These are phyloP conservation scores for Ichneumoninae sp. DNA, from an alignment of 2,888 invertebrate species.

Conservation along the genomic window DNA sequence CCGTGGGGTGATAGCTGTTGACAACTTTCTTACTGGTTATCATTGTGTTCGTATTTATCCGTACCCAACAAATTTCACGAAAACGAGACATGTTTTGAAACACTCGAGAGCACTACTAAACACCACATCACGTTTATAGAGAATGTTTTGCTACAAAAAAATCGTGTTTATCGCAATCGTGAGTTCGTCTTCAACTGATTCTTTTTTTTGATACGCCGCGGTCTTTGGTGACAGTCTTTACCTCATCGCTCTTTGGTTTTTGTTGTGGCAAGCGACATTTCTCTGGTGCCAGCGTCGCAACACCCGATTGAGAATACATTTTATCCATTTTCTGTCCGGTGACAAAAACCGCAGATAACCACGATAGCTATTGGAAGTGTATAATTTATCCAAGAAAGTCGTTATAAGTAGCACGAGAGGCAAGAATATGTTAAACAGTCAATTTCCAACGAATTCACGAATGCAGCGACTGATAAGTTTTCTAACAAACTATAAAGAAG, in stretches of 20 bases:
- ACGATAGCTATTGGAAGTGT: neutral
- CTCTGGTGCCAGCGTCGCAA: constrained; percentile 18
- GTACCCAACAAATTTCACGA: neutral
- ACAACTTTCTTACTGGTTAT: constrained; percentile 25
- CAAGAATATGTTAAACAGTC: neutral
- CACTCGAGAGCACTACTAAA: constrained; percentile 63
- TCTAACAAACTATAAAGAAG: neutral
- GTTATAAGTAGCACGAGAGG: neutral
- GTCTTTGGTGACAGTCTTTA: neutral
- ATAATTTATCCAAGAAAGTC: neutral
- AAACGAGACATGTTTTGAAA: neutral
- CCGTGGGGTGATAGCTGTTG: neutral
- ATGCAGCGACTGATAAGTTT: neutral
- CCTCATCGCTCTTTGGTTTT: constrained; percentile 37
- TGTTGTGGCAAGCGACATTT: neutral
- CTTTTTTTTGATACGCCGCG: constrained; percentile 49
- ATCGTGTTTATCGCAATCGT: constrained; percentile 66
- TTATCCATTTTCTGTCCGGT: constrained; percentile 37
- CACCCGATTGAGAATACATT: constrained; percentile 36
- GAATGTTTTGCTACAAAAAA: constrained; percentile 69
- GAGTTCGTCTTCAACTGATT: constrained; percentile 62
- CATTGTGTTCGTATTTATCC: constrained; percentile 5
- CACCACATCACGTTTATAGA: constrained; percentile 66
- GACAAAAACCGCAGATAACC: constrained; percentile 39
- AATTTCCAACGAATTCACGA: constrained; percentile 6